These are phyloP conservation scores for Drosophila orena DNA, from an alignment of 1,140 invertebrate species.

Conservation along the genomic window DNA sequence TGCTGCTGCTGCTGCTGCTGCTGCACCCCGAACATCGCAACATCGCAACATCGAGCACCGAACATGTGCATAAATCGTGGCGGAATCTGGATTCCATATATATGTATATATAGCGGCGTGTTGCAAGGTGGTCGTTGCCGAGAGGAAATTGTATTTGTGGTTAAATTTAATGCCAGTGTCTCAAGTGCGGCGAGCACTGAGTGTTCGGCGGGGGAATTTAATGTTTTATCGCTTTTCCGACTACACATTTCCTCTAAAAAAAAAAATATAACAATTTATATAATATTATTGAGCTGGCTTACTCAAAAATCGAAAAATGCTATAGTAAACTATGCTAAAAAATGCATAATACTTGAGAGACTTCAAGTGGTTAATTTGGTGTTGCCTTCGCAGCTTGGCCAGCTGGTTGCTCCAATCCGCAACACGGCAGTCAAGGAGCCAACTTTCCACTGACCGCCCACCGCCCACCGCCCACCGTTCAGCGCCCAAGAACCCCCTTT, in stretches of 20 bases:
- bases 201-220: background rate
- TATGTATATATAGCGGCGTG: slow-evolving; percentile 1
- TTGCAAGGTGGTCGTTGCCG: slow-evolving; percentile 8
- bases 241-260: too few species aligned
- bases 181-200: slow-evolving; percentile 4
- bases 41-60: background rate
- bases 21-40: slow-evolving; percentile 4
- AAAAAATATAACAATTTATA: too few species aligned
- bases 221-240: background rate
- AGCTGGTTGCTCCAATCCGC: background rate
- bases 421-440: background rate
- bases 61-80: slow-evolving; percentile 37
- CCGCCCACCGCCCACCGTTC: too few species aligned
- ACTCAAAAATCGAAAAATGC: too few species aligned
- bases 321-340: too few species aligned
- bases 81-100: slow-evolving; percentile 16
- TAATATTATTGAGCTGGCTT: too few species aligned
- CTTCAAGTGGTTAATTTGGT: background rate
- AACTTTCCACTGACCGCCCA: too few species aligned
- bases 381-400: background rate
- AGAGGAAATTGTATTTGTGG: slow-evolving; percentile 45
- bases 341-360: background rate
- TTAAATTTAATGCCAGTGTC: slow-evolving; percentile 28
- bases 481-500: too few species aligned
- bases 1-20: background rate